Conservation (phyloP, 1,140 invertebrate species). For the Euwallacea fornicatus region DNA sequence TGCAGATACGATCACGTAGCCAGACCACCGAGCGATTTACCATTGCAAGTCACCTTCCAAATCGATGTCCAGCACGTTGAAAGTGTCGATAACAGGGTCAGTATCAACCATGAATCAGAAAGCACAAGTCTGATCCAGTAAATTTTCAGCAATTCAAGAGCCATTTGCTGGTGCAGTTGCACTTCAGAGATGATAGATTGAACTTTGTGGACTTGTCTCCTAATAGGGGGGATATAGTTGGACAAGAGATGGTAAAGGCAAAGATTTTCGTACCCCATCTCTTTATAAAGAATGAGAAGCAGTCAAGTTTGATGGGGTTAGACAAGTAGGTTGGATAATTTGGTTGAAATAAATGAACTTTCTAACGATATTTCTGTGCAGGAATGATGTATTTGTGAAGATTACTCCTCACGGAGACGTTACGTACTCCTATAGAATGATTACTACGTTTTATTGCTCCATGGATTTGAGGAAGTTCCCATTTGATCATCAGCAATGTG, state of each 20-base stretch:
- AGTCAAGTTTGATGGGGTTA: slow-evolving; percentile 74
- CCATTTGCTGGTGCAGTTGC: slow-evolving; percentile 74
- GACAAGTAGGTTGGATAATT: slow-evolving; percentile 50
- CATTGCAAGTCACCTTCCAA: slow-evolving; percentile 46
- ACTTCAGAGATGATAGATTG: slow-evolving; percentile 71
- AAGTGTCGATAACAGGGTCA: slow-evolving; percentile 53
- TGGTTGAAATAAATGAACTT: neutral
- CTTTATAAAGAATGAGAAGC: slow-evolving; percentile 77
- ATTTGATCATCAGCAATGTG: slow-evolving; percentile 79
- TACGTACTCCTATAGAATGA: slow-evolving; percentile 72
- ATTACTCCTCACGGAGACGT: slow-evolving; percentile 76
- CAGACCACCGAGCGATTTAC: slow-evolving; percentile 57
- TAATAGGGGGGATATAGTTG: slow-evolving; percentile 66
- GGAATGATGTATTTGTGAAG: slow-evolving; percentile 78
- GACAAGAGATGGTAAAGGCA: slow-evolving; percentile 67
- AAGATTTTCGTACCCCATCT: slow-evolving; percentile 79
- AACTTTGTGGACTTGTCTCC: slow-evolving; percentile 67
- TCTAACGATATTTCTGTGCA: neutral
- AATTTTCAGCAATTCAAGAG: slow-evolving; percentile 74
- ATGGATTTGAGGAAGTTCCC: slow-evolving; percentile 83
- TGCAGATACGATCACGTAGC: slow-evolving; percentile 75
- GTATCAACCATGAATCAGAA: neutral
- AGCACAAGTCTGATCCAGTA: too few species aligned
- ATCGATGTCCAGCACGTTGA: slow-evolving; percentile 52
- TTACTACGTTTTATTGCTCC: slow-evolving; percentile 77